Conservation (phyloP, 2,113 vertebrate species). For the Aviceda subcristata region DNA sequence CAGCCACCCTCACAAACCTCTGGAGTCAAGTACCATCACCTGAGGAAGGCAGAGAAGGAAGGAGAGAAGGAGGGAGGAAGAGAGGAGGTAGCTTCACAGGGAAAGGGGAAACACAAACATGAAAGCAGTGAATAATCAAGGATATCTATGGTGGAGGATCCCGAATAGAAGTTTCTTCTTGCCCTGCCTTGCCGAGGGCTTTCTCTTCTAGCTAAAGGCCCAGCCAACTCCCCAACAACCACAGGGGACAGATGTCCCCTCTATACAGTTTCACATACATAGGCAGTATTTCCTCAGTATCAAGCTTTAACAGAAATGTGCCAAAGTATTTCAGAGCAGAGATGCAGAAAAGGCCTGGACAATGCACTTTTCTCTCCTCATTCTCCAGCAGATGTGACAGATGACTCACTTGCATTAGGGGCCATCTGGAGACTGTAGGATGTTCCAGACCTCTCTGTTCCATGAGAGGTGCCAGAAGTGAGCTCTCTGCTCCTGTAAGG, state of each 20-base stretch:
- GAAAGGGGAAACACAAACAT: not conserved
- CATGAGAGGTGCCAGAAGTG: not conserved
- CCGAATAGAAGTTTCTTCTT: not conserved
- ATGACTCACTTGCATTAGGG: not conserved
- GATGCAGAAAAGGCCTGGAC: not conserved
- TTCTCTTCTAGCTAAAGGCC: not conserved
- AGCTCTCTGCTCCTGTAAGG: not conserved
- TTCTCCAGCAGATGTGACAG: not conserved
- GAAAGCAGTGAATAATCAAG: not conserved
- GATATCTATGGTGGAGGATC: not conserved
- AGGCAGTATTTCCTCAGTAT: not conserved
- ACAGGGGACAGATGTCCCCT: not conserved
- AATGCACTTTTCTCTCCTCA: not conserved
- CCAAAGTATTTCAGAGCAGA: not conserved
- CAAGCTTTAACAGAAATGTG: not conserved
- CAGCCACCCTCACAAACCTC: not conserved
- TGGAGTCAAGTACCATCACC: not conserved
- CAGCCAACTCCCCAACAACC: not conserved
- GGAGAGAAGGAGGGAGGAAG: not conserved
- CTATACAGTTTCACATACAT: not conserved
- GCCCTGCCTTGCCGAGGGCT: not conserved
- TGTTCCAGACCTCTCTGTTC: not conserved
- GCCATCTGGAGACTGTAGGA: not conserved
- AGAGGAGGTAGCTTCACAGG: not conserved
- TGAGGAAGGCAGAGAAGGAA: not conserved